Base-by-base conservation (phyloP, 2,888 invertebrate species). In the Byasa hedistus region DNA sequence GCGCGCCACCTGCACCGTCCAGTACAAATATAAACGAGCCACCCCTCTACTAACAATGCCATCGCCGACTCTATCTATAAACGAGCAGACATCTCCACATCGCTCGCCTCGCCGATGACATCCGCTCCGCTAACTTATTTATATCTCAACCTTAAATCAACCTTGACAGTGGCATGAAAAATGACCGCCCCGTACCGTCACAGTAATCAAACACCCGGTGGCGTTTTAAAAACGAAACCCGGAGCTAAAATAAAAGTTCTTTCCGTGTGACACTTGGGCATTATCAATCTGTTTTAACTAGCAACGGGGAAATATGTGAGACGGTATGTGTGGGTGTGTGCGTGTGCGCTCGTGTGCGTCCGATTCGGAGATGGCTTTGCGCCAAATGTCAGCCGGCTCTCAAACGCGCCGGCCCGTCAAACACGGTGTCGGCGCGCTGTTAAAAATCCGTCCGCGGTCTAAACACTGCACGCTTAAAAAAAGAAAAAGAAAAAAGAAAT, bases 131-230 rank as follows among this genome's bases (percentile, higher is more conserved):
- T 71, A 77, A 72, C 68, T 76, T 89, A 90, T 89, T 89, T 86
- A 86, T 89, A 89, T 71, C 83, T 70, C 78, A 88, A 91, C 91
- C 90, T 91, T 89, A 89, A 87, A 89, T 89, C 86, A 87, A 90
- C 91, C 91, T 91, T 91, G 91, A 89, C 90, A 90, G 85, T 87
- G 86, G 79, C 82, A 86, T 89, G 88, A 88, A 85, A 86, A 86
- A 88, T 86, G 77, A 79, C 77, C 76, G 80, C 79, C 77, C 10
- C 79, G 80, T 79, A 7, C 82, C 82, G 81, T 86, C 81, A 77
- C 71, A 82, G 85, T 85, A 86, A 86, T 85, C 83, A 83, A 84
- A 84, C 82, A 82, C 81, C 73, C 71, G 73, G 71, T 73, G 72
- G 61, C 58, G 73, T 74, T 74, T 64, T 75, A 80, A 82, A 82